phyloP scores from a whole-genome alignment of 2,888 invertebrate genomes.

The Myopa testacea region DNA sequence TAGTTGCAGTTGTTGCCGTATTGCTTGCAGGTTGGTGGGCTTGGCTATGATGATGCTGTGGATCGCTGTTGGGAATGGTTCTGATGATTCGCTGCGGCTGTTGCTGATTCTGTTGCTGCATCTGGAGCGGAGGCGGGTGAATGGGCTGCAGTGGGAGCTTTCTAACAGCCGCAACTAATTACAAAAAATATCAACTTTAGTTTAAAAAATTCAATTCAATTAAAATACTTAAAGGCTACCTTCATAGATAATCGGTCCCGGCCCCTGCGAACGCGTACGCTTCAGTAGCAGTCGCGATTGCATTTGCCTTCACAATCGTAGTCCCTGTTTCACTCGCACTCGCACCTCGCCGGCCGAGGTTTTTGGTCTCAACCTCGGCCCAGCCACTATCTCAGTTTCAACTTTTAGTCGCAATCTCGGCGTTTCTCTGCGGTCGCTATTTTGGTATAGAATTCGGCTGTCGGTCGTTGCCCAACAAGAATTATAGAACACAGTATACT shows the following conservation, averaged over 20 bases:
- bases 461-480: neutral
- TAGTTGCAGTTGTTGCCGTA: slow-evolving; percentile 35
- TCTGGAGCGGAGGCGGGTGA: slow-evolving; percentile 35
- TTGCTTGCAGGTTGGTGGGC: slow-evolving; percentile 24
- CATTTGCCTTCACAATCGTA: neutral
- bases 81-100: slow-evolving; percentile 40
- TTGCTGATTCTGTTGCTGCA: no score
- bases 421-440: neutral
- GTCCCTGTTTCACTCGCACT: neutral
- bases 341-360: no score
- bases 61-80: slow-evolving; percentile 41
- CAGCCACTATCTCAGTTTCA: no score
- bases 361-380: neutral
- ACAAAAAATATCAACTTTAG: neutral
- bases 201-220: neutral
- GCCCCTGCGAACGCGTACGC: slow-evolving; percentile 55
- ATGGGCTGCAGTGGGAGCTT: slow-evolving; percentile 50
- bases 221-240: slow-evolving; percentile 48
- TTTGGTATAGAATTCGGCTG: neutral
- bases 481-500: no score
- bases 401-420: neutral
- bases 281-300: slow-evolving; percentile 47
- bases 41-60: slow-evolving; percentile 12
- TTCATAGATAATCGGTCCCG: slow-evolving; percentile 63
- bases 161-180: slow-evolving; percentile 54